Conservation (phyloP, 1,140 invertebrate species). For the Heliconius eleuchia region DNA sequence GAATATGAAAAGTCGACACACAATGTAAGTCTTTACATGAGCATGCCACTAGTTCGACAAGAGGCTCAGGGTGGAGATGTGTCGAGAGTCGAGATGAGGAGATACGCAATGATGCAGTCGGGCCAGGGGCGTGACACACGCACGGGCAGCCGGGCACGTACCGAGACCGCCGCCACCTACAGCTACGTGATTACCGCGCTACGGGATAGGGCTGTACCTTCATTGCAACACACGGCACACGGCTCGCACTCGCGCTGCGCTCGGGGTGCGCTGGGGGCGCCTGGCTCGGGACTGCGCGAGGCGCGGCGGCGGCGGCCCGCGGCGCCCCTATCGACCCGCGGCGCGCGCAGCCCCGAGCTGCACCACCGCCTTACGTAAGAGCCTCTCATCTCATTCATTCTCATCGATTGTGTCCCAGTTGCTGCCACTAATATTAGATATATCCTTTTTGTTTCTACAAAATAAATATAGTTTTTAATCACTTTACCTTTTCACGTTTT, state of each 20-base stretch:
- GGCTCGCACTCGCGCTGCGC: slow-evolving; percentile 24
- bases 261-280: slow-evolving; percentile 26
- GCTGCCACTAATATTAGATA: too few relatives aligned
- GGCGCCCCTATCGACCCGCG: slow-evolving; percentile 14
- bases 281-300: slow-evolving; percentile 30
- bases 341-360: slow-evolving; percentile 28
- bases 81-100: slow-evolving; percentile 5
- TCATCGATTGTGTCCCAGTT: slow-evolving; percentile 20
- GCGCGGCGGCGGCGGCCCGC: slow-evolving; percentile 18
- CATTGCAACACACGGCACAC: slow-evolving; percentile 64
- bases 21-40: slow-evolving; percentile 8
- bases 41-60: slow-evolving; percentile 18
- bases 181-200: slow-evolving; percentile 67
- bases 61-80: slow-evolving; percentile 15
- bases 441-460: too few relatives aligned
- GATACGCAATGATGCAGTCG: slow-evolving; percentile 14
- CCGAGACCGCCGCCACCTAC: slow-evolving; percentile 64
- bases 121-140: slow-evolving; percentile 39
- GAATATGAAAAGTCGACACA: background rate
- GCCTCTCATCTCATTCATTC: slow-evolving; percentile 23
- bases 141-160: slow-evolving; percentile 52
- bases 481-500: too few relatives aligned
- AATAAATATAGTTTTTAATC: too few relatives aligned
- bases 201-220: slow-evolving; percentile 69
- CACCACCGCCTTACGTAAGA: slow-evolving; percentile 28